phyloP scores from a whole-genome alignment of 2,888 invertebrate genomes.

The Branchipolynoe longqiensis region DNA sequence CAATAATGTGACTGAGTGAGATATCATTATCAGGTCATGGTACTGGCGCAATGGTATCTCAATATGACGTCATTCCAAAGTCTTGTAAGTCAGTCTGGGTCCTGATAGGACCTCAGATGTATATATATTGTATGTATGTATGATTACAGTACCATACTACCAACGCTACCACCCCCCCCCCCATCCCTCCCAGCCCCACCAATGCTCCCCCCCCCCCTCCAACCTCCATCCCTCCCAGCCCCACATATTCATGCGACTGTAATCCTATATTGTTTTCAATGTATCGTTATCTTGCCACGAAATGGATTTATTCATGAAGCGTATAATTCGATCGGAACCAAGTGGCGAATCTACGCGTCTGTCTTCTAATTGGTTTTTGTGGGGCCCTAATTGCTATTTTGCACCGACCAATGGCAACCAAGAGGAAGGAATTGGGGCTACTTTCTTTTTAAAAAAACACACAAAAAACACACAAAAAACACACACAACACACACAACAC shows the following conservation, averaged over 20 bases:
- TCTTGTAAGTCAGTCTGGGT: too few relatives aligned
- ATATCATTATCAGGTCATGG: too few relatives aligned
- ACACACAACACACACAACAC: too few relatives aligned
- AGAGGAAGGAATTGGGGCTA: neutral
- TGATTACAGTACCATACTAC: too few relatives aligned
- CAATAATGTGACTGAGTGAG: too few relatives aligned
- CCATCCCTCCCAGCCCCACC: neutral
- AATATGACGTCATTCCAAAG: too few relatives aligned
- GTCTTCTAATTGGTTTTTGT: neutral
- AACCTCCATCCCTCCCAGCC: neutral
- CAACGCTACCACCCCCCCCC: neutral
- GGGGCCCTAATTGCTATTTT: neutral
- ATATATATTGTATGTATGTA: too few relatives aligned
- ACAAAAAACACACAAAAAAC: too few relatives aligned
- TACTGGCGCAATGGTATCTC: too few relatives aligned
- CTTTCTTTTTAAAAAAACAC: neutral
- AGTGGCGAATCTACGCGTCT: neutral
- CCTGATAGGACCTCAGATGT: too few relatives aligned
- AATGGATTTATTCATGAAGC: conserved; percentile 47
- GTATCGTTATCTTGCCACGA: neutral
- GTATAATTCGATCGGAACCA: neutral
- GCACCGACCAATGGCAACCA: neutral
- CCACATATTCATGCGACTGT: neutral
- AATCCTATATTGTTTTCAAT: conserved; percentile 45
- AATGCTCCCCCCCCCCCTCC: neutral